Evolutionary conservation across 2,113 vertebrate species (phyloP), one percentile per base, ranked within the genome.

Genomic region (Cricetomys ansorgei): DNA sequence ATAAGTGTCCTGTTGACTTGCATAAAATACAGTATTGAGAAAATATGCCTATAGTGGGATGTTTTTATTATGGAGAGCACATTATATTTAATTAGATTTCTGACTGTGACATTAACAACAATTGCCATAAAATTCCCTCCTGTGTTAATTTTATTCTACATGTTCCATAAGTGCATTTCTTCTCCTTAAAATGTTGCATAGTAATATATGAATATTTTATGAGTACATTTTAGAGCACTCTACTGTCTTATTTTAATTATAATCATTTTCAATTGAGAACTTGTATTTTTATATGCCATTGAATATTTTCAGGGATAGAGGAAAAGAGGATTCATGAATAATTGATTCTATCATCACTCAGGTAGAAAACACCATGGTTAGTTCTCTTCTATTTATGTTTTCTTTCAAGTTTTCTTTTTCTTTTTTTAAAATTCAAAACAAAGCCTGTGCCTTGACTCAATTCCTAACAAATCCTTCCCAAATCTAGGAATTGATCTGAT

Each of bases 41-140:
- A 31, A 88, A 43, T 65, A 64, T 16, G 55, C 85, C 7, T 62
- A 76, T 85, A 16, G 9, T 81, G 64, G 31, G 12, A 57, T n/a
- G 48, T 29, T 96, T 92, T 94, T 80, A 50, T 88, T 89, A 7
- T 89, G 34, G 43, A 17, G 11, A 95, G 89, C 3, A 91, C 7
- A 75, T 91, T 72, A 94, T 48, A 88, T 88, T 92, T 95, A 91
- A 94, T 57, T 96, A 69, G 25, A 81, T 81, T 87, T 89, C 57
- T 79, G 37, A 92, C 90, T 29, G 40, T 90, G 21, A 34, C 62
- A 80, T 62, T 88, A 84, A 88, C 34, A 94, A 83, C 57, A 80
- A 8, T 92, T 89, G 34, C 12, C 16, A 53, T 21, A 75, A 81
- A 84, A 34, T 80, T 70, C 62, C 45, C 62, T 92, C 48, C 17